A percentile compares a stretch with the other conserved stretches of the same genome.
Conservation (phyloP, 1,140 invertebrate genomes). For the Heliconius hewitsoni region DNA sequence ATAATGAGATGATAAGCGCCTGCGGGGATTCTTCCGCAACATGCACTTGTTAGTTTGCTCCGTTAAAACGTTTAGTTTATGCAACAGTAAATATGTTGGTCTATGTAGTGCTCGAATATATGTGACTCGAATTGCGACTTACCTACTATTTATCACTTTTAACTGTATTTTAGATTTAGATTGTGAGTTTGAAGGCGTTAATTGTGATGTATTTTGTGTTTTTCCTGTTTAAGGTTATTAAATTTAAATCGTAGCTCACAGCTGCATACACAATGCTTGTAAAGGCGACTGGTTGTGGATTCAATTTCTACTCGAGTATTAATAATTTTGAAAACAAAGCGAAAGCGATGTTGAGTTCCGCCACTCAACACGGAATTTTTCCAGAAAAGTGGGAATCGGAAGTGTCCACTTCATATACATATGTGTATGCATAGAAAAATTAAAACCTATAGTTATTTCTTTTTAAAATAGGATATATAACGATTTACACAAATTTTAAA, state of each 20-base stretch:
- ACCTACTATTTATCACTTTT: slow-evolving; percentile 10
- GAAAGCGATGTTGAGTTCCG: too few relatives aligned
- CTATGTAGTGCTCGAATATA: slow-evolving; percentile 12
- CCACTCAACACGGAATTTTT: too few relatives aligned
- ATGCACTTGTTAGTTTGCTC: slow-evolving; percentile 33
- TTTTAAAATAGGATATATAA: too few relatives aligned
- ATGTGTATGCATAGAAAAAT: too few relatives aligned
- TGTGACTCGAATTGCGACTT: slow-evolving; percentile 8
- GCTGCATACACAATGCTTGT: too few relatives aligned
- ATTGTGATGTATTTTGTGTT: background rate
- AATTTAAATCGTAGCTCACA: background rate
- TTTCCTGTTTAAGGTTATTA: background rate
- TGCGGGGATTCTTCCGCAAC: slow-evolving; percentile 38
- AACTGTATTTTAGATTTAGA: slow-evolving; percentile 3
- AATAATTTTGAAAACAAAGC: too few relatives aligned
- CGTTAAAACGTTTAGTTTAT: slow-evolving; percentile 26
- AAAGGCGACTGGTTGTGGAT: too few relatives aligned
- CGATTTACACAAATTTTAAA: too few relatives aligned
- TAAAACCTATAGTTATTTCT: too few relatives aligned
- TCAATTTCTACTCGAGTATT: too few relatives aligned
- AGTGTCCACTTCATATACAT: too few relatives aligned
- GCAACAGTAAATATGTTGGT: slow-evolving; percentile 14
- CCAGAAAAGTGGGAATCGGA: too few relatives aligned
- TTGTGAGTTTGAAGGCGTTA: background rate
- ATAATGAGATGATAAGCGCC: slow-evolving; percentile 41